phyloP scores from a whole-genome alignment of 2,113 vertebrate genomes.

The Eurystomus gularis region DNA sequence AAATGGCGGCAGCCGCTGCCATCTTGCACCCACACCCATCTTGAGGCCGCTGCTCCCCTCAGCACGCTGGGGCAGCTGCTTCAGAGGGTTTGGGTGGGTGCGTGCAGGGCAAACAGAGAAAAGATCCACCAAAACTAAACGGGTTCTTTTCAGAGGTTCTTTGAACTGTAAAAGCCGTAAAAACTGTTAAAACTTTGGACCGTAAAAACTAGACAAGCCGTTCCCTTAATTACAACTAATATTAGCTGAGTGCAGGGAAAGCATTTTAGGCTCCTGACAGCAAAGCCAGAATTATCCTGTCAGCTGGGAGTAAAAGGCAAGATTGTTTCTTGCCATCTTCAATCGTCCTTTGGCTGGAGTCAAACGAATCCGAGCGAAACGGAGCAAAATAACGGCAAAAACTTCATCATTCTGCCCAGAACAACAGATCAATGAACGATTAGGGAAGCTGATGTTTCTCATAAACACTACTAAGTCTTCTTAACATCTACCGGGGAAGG shows the following conservation, averaged over 20 bases:
- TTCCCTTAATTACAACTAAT: not conserved
- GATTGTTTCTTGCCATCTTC: not conserved
- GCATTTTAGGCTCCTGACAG: not conserved
- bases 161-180: not conserved
- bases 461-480: slow-evolving; percentile 1
- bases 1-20: not conserved
- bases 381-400: not conserved
- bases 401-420: slow-evolving; percentile 8
- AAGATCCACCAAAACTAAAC: not conserved
- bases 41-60: not conserved
- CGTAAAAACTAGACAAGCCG: not conserved
- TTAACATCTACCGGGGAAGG: not conserved
- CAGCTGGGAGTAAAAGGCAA: not conserved
- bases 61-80: fast-evolving
- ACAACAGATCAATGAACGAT: slow-evolving; percentile 60
- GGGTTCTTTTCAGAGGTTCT: not conserved
- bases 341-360: not conserved
- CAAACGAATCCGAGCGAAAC: not conserved
- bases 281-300: slow-evolving; percentile 15
- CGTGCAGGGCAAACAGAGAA: fast-evolving
- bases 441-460: slow-evolving; percentile 27
- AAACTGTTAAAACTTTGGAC: too few species aligned
- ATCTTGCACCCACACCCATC: too few species aligned
- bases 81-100: fast-evolving
- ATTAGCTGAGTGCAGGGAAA: not conserved